Evolutionary conservation across 2,888 invertebrate species (phyloP).

Genomic region (Pristionchus maxplancki): DNA sequence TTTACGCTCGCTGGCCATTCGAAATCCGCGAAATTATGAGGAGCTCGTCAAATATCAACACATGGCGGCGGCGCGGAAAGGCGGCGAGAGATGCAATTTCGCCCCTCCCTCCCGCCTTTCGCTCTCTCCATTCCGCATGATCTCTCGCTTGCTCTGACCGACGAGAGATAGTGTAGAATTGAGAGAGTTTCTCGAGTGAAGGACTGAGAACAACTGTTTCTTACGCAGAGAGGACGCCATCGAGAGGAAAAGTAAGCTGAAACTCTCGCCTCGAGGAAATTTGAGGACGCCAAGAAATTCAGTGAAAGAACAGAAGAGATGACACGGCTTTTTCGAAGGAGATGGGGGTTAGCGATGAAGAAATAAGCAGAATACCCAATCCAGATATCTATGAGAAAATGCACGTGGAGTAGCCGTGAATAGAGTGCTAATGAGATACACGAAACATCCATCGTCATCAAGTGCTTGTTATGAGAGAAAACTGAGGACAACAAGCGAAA

Average conservation of each 20-base stretch:
- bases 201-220: constrained; percentile 43
- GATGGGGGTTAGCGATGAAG: background rate
- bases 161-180: background rate
- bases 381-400: background rate
- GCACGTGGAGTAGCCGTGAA: background rate
- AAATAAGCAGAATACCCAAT: background rate
- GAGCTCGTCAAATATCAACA: constrained; percentile 43
- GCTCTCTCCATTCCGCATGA: background rate
- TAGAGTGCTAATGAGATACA: background rate
- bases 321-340: background rate
- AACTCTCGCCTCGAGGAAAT: background rate
- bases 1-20: background rate
- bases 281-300: background rate
- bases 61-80: constrained; percentile 17
- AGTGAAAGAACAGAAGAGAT: background rate
- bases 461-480: background rate
- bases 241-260: constrained; percentile 42
- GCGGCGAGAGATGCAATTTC: background rate
- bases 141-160: background rate
- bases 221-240: constrained; percentile 21
- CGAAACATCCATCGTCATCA: background rate
- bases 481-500: background rate
- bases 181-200: background rate
- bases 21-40: constrained; percentile 42
- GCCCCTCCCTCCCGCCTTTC: background rate